These are phyloP conservation scores for Tarsius wallacei DNA, from an alignment of 2,797 vertebrate genomes.

Conservation along the genomic window DNA sequence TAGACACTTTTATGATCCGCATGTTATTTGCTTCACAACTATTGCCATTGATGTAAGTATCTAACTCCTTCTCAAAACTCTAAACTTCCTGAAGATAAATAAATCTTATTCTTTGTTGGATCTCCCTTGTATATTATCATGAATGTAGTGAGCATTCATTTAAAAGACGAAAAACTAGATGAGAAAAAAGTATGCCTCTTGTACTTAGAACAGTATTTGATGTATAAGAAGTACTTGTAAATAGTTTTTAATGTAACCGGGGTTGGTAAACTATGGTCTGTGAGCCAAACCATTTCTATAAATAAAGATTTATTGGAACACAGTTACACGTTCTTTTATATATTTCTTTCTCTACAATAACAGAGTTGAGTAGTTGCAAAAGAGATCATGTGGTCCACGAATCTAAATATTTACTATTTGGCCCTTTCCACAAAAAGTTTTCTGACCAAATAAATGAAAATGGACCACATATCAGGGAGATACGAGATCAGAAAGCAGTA, in stretches of 20 bases:
- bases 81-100: constrained; percentile 13
- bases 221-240: not conserved
- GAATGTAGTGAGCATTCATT: not conserved
- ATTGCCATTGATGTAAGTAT: not conserved
- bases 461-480: not conserved
- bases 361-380: not conserved
- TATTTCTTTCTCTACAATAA: constrained; percentile 7
- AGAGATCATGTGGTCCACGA: not conserved
- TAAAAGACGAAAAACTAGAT: constrained; percentile 3
- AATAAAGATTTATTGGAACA: not conserved
- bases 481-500: constrained; percentile 3
- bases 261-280: not conserved
- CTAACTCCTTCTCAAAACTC: constrained; percentile 2
- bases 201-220: not conserved
- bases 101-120: not conserved
- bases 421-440: constrained; percentile 25
- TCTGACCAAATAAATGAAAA: not conserved
- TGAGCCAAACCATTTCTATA: constrained; percentile 33
- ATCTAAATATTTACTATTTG: constrained; percentile 18
- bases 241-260: constrained; percentile 2
- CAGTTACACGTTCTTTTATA: not conserved
- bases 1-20: not conserved
- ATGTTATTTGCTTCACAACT: not conserved
- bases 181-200: not conserved
- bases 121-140: not conserved